Evolutionary conservation across 1,140 invertebrate genomes (phyloP), one percentile per base, ranked within the genome.

Genomic region (Cyclargus thomasi): DNA sequence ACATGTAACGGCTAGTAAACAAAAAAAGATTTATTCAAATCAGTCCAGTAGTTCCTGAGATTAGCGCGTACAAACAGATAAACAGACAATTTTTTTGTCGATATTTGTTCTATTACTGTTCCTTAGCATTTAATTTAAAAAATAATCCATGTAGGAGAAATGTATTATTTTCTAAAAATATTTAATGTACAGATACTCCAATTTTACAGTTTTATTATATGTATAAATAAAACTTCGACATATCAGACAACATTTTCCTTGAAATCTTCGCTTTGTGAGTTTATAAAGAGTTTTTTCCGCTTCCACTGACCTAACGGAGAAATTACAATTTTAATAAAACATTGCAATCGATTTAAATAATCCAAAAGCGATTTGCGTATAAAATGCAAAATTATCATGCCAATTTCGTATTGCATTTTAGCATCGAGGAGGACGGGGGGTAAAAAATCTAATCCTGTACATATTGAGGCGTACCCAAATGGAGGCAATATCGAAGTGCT

Each of bases 401-500:
- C 53, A 55, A 23, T 65, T 53, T 53, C 47, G 20, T 55, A 22
- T 57, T 65, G 47, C 53, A 55, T 22, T 21, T 53, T 53, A 36
- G 63, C 67, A 59, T 72, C 69, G 64, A 72, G 73, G 76, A 72
- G 76, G 75, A 75, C 75, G 71, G 70, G 71, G 75, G 77, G 83
- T 85, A 79, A 85, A 86, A 88, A 88, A 85, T 86, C 80, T 78
- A 76, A 88, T 85, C 83, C 85, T 81, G 81, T 78, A 80, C 85
- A 84, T 88, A 86, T 88, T 82, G 81, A 86, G 75, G 81, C 82
- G 74, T 82, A 72, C 75, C 82, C 81, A 87, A 89, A 89, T 89
- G 83, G 84, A 87, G 86, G 85, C 85, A 89, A 89, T 89, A 87
- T 87, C 84, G 86, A 80, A 87, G 85, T 89, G 84, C 86, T 86